Evolutionary conservation across 2,113 vertebrate genomes (phyloP).

Genomic region (Lynx canadensis): DNA sequence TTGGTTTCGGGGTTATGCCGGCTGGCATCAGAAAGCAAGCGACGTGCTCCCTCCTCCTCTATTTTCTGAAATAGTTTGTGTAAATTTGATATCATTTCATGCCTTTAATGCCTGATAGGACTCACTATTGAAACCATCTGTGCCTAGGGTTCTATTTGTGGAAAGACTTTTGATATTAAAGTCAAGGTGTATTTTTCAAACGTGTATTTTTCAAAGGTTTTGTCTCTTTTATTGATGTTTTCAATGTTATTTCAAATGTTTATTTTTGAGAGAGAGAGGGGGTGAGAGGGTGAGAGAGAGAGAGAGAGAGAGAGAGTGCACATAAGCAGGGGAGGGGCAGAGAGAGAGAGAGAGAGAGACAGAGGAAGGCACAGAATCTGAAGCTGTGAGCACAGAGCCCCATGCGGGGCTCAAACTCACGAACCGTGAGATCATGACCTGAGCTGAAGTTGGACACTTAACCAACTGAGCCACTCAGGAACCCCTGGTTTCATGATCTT

Average conservation of each 20-base stretch:
- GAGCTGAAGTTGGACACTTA: too few species aligned
- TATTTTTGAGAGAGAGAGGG: too few species aligned
- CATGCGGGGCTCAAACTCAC: too few species aligned
- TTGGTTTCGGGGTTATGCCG: not conserved
- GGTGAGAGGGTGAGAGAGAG: too few species aligned
- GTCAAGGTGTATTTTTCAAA: not conserved
- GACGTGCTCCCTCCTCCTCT: not conserved
- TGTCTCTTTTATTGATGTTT: not conserved
- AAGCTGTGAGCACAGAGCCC: too few species aligned
- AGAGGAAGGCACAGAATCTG: too few species aligned
- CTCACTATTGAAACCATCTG: not conserved
- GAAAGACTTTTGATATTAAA: not conserved
- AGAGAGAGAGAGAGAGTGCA: too few species aligned
- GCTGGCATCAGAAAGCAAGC: not conserved
- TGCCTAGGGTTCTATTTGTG: not conserved
- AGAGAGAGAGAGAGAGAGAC: too few species aligned
- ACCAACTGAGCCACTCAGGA: too few species aligned
- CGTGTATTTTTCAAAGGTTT: not conserved
- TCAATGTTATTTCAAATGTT: not conserved
- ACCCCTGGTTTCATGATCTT: not conserved
- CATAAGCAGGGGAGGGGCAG: too few species aligned
- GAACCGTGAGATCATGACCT: too few species aligned
- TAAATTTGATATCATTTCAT: not conserved
- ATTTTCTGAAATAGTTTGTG: slow-evolving; percentile 12
- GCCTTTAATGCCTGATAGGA: not conserved